Evolutionary conservation across 2,888 invertebrate genomes (phyloP), one percentile per base, ranked within the genome.

Genomic region (Heliconius charithonia): DNA sequence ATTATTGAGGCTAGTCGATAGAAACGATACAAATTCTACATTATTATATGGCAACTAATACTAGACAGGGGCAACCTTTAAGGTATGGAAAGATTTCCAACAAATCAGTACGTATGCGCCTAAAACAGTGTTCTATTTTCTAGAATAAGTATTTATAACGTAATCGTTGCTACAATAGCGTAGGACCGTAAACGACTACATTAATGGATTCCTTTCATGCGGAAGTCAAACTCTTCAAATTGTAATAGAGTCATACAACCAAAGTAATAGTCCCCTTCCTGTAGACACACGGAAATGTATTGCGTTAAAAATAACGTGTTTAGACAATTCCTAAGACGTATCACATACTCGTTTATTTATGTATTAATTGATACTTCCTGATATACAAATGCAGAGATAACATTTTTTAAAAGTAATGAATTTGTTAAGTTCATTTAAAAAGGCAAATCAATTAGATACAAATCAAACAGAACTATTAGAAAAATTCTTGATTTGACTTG

Each of bases 201-300:
- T 3, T 19, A 19, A 0, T 4, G 4, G 32, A 32, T 32, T 32
- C 32, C 4, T 6, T 32, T 32, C 32, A 32, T 32, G 32, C 0
- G 19, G 19, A 6, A 51, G 16, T 6, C 51, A 19, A 80, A 77
- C 81, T 82, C 80, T 77, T 78, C 80, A 80, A 80, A 82, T 79
- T 81, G 78, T 81, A 29, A 29, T 29, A 29, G 29, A 29, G 6
- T 29, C 29, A 29, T 29, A 29, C 29, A 29, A 80, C 81, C 79
- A 79, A 78, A 81, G 82, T 82, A 79, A 82, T 79, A 77, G 81
- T 79, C 78, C 74, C 79, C 79, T 79, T 79, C 76, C 79, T 78
- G 32, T 37, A 9, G 19, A 37, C 10, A 10, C 51, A 81, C 77
- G 77, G 67, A 25, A 10, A 9, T 4, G 16, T 45, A 79, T 75